Evolutionary conservation across 2,113 vertebrate genomes (phyloP).

Genomic region (Uropsilus gracilis): DNA sequence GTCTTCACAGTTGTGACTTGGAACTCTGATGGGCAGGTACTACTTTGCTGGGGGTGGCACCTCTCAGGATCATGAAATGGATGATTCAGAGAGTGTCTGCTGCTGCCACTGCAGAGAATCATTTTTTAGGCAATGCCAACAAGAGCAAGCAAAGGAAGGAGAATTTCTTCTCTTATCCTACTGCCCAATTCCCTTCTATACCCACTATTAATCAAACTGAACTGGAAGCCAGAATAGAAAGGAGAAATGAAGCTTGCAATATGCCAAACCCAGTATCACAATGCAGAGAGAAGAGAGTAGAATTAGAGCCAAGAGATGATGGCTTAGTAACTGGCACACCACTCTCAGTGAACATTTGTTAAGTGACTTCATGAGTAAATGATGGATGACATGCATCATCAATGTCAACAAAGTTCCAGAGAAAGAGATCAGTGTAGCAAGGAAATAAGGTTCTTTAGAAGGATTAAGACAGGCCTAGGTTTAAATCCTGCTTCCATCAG

Average conservation of each 20-base stretch:
- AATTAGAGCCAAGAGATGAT: neutral
- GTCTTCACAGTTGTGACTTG: neutral
- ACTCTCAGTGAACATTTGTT: neutral
- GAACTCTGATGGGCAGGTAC: neutral
- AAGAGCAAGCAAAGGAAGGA: neutral
- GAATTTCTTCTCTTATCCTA: neutral
- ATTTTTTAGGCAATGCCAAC: neutral
- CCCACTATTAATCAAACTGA: neutral
- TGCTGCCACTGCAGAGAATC: neutral
- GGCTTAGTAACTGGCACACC: neutral
- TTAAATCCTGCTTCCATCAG: neutral
- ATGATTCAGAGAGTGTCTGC: neutral
- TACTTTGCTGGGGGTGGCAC: neutral
- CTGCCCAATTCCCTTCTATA: neutral
- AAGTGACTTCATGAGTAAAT: neutral
- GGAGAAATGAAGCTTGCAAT: slow-evolving; percentile 11
- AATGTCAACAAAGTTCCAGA: neutral
- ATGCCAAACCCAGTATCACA: neutral
- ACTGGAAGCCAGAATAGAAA: neutral
- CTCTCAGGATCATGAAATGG: neutral
- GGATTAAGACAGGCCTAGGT: neutral
- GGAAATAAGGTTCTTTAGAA: neutral
- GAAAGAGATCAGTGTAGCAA: neutral
- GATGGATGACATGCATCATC: neutral
- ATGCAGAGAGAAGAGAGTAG: neutral